phyloP scores from a whole-genome alignment of 2,888 invertebrate species.

The Phania funesta region DNA sequence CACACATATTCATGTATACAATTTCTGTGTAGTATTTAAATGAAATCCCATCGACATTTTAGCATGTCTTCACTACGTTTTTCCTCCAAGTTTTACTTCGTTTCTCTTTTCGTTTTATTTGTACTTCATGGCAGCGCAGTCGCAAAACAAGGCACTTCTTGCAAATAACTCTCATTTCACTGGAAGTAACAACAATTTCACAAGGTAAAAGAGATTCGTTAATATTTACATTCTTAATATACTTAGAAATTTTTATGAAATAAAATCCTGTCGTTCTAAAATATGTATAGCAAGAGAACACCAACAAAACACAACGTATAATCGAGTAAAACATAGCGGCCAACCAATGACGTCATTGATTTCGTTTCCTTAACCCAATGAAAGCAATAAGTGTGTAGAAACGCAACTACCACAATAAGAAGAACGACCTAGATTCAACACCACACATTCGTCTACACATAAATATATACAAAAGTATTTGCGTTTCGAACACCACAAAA shows the following conservation, averaged over 20 bases:
- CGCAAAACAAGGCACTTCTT: constrained; percentile 10
- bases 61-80: constrained; percentile 16
- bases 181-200: constrained; percentile 38
- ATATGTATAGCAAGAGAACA: neutral
- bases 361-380: constrained; percentile 36
- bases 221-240: too few species aligned
- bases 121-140: constrained; percentile 26
- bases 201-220: constrained; percentile 10
- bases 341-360: constrained; percentile 63
- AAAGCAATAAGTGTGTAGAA: constrained; percentile 24
- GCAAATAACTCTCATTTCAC: constrained; percentile 25
- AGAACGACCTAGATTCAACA: constrained; percentile 59
- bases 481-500: too few species aligned
- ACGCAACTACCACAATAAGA: constrained; percentile 26
- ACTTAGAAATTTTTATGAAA: too few species aligned
- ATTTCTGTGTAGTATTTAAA: neutral
- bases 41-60: neutral
- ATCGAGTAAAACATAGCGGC: constrained; percentile 22
- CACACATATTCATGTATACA: neutral
- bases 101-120: constrained; percentile 5
- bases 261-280: too few species aligned
- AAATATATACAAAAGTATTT: neutral
- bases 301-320: constrained; percentile 21
- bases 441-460: neutral
- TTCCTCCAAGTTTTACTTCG: constrained; percentile 1